Evolutionary conservation across 2,888 invertebrate species (phyloP), one percentile per base, ranked within the genome.

Genomic region (Cheilosia grossa): DNA sequence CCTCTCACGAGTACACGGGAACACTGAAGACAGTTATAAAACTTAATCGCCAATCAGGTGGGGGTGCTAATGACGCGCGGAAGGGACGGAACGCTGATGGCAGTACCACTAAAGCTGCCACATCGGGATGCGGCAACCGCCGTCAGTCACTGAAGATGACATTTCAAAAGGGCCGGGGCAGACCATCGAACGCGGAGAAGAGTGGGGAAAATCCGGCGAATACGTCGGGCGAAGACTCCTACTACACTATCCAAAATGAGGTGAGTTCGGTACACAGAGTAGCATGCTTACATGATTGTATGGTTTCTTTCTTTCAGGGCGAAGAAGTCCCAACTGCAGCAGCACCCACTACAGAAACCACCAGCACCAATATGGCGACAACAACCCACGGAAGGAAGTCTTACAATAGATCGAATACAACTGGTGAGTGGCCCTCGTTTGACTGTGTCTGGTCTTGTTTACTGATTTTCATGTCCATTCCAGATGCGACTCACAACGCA

Each of bases 21-120:
- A 97, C 96, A 0, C 90, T 97, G 87, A 97, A 97, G 90, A 96
- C 97, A 88, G 95, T 97, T 88, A 97, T 97, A 88, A 96, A 97
- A 92, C 92, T 97, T 87, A 95, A 94, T 90, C 93, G 95, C 24
- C 89, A 88, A 87, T 67, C 87, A 64, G 47, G 80, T 67, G 69
- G 70, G 56, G 87, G 88, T 4, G 63, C 54, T 42, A 88, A 87
- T n/a, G 88, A 87, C 15, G 87, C 88, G 17, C 82, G 87, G 21
- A 79, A 73, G 58, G 81, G 87, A 15, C 87, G 87, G 42, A 66
- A 78, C 17, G 88, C 89, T 10, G 81, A 81, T 2, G 37, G 24
- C n/a, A 49, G 30, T 37, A 44, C 19, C 42, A 44, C 63, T 6
- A 85, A 83, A 58, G 79, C 82, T 40, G 40, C 58, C 10, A 63